These are phyloP conservation scores for Drosophila tripunctata DNA, from an alignment of 2,888 invertebrate genomes.

Conservation along the genomic window DNA sequence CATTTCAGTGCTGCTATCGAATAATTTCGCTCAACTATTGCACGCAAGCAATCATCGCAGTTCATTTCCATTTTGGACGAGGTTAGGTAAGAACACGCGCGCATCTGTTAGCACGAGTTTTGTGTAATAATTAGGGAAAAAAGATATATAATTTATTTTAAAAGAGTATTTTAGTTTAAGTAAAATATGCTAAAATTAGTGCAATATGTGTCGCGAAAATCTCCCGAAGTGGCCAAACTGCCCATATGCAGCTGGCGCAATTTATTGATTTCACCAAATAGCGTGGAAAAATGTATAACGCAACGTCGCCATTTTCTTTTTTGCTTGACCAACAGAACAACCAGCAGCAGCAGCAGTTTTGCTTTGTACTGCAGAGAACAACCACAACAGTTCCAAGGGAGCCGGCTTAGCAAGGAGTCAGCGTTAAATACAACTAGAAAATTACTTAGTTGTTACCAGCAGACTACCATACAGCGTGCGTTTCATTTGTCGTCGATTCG, in stretches of 20 bases:
- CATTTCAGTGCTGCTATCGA: neutral
- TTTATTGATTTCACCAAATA: slow-evolving; percentile 79
- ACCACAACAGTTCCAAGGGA: slow-evolving; percentile 69
- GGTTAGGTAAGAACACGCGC: slow-evolving; percentile 83
- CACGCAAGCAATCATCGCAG: slow-evolving; percentile 23
- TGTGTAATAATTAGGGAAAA: slow-evolving; percentile 45
- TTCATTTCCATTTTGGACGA: slow-evolving; percentile 81
- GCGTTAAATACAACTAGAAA: slow-evolving; percentile 27
- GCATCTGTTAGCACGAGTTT: slow-evolving; percentile 66
- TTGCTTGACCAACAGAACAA: slow-evolving; percentile 79
- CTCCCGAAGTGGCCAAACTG: slow-evolving; percentile 57
- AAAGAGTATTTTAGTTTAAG: slow-evolving; percentile 21
- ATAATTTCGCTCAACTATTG: neutral
- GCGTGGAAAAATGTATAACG: slow-evolving; percentile 70
- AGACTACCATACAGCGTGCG: slow-evolving; percentile 61
- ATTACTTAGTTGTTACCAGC: slow-evolving; percentile 42
- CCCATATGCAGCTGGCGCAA: slow-evolving; percentile 72
- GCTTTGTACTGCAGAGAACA: slow-evolving; percentile 76
- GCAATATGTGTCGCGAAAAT: slow-evolving; percentile 76
- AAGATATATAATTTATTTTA: slow-evolving; percentile 27
- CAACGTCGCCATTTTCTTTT: slow-evolving; percentile 83
- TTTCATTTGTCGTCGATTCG: slow-evolving; percentile 54
- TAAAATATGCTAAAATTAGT: slow-evolving; percentile 71
- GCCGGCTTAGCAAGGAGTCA: slow-evolving; percentile 55
- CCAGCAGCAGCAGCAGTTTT: slow-evolving; percentile 72